Evolutionary conservation across 2,797 vertebrate species (phyloP).

Genomic region (Neoniphon sammara): DNA sequence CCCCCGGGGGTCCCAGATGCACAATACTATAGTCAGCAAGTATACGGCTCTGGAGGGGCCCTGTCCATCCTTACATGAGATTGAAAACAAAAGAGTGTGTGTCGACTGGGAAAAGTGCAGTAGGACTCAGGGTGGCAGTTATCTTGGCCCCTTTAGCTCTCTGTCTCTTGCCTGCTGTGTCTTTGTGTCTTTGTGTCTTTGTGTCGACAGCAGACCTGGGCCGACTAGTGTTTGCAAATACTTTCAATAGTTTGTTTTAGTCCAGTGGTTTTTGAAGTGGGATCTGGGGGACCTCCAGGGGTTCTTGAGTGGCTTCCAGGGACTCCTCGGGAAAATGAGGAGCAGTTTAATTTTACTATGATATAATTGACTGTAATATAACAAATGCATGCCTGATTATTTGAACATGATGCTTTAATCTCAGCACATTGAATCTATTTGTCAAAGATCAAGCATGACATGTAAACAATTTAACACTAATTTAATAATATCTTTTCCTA

Average conservation of each 20-base stretch:
- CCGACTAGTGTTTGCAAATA: conserved; percentile 27
- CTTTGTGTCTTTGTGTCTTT: conserved; percentile 66
- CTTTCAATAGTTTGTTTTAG: neutral
- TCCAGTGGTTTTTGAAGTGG: too few species aligned
- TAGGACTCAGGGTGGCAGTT: conserved; percentile 60
- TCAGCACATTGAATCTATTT: too few species aligned
- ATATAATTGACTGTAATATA: too few species aligned
- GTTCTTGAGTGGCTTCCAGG: too few species aligned
- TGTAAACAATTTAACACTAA: too few species aligned
- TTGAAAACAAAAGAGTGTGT: conserved; percentile 62
- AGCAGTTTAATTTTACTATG: too few species aligned
- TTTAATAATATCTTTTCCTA: too few species aligned
- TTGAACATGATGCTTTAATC: too few species aligned
- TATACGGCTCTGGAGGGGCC: conserved; percentile 71
- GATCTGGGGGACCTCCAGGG: too few species aligned
- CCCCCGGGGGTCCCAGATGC: conserved; percentile 64
- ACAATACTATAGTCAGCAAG: conserved; percentile 76
- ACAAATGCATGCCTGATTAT: too few species aligned
- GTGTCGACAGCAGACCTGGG: conserved; percentile 37
- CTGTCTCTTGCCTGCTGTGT: conserved; percentile 64
- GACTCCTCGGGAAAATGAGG: too few species aligned
- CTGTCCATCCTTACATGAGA: conserved; percentile 61
- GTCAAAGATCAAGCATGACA: too few species aligned
- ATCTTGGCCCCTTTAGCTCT: conserved; percentile 56
- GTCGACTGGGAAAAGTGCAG: conserved; percentile 61